A percentile compares a stretch with the other conserved stretches of the same genome.
These are phyloP conservation scores for Oeneis ivallda DNA, from an alignment of 2,888 invertebrate species.

Conservation along the genomic window DNA sequence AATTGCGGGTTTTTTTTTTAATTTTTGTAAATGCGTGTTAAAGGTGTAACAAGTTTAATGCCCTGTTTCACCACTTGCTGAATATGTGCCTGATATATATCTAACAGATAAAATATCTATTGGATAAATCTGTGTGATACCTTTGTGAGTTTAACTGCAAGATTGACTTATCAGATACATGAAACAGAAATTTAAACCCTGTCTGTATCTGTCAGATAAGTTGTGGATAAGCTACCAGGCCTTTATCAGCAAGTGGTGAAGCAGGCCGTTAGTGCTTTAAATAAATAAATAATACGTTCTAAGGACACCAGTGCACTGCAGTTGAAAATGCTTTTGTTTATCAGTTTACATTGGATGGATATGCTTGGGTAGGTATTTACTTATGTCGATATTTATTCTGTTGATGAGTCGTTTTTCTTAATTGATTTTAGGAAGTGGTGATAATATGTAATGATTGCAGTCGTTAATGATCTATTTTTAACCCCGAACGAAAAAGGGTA, in stretches of 20 bases:
- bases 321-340: neutral
- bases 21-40: neutral
- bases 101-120: too few species aligned
- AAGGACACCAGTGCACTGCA: neutral
- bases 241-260: too few species aligned
- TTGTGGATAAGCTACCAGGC: too few species aligned
- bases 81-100: too few species aligned
- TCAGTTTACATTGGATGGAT: neutral
- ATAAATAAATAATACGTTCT: neutral
- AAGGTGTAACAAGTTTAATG: neutral
- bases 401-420: conserved; percentile 2
- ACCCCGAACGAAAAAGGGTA: neutral
- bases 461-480: neutral
- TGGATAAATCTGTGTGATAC: too few species aligned
- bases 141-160: too few species aligned
- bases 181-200: too few species aligned
- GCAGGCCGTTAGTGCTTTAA: neutral
- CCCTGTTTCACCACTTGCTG: too few species aligned
- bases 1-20: neutral
- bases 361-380: conserved; percentile 10
- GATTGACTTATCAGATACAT: too few species aligned
- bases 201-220: too few species aligned
- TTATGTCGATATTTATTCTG: neutral
- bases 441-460: conserved; percentile 7
- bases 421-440: conserved; percentile 9